A percentile compares a stretch with the other conserved stretches of the same genome.
phyloP scores from a whole-genome alignment of 1,140 invertebrate species.

The Sesamia nonagrioides region DNA sequence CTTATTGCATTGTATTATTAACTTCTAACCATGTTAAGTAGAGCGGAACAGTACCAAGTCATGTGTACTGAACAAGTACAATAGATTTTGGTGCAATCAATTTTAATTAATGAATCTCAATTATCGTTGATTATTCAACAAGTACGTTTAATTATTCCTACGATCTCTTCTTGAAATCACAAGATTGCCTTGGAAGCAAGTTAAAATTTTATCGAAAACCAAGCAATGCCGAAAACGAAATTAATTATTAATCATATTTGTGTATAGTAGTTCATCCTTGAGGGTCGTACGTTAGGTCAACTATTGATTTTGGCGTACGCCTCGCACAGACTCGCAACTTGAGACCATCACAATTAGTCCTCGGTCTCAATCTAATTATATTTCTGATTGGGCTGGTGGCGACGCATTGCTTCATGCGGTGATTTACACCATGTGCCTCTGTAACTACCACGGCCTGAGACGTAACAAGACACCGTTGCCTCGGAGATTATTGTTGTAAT shows the following conservation, averaged over 20 bases:
- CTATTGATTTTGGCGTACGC: slow-evolving; percentile 78
- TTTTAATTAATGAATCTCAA: slow-evolving; percentile 40
- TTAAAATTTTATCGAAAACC: neutral
- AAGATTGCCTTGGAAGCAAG: neutral
- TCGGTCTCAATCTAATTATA: slow-evolving; percentile 84
- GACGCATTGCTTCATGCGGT: slow-evolving; percentile 50
- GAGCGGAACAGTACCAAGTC: slow-evolving; percentile 46
- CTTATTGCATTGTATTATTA: slow-evolving; percentile 68
- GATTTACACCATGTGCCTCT: slow-evolving; percentile 52
- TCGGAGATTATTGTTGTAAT: slow-evolving; percentile 20
- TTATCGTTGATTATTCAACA: slow-evolving; percentile 26
- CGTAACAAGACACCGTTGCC: slow-evolving; percentile 46
- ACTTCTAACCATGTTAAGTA: slow-evolving; percentile 59
- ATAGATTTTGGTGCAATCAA: slow-evolving; percentile 43
- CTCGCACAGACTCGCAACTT: slow-evolving; percentile 77
- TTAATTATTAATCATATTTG: slow-evolving; percentile 54
- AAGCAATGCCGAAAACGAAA: slow-evolving; percentile 11
- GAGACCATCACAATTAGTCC: slow-evolving; percentile 84
- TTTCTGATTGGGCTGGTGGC: slow-evolving; percentile 80
- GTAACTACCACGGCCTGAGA: slow-evolving; percentile 31
- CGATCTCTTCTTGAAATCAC: neutral
- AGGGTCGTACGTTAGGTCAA: slow-evolving; percentile 68
- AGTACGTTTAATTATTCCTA: neutral
- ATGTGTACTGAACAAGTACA: slow-evolving; percentile 46
- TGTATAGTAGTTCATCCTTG: slow-evolving; percentile 48